phyloP scores from a whole-genome alignment of 2,797 vertebrate species.

The Babyrousa celebensis region DNA sequence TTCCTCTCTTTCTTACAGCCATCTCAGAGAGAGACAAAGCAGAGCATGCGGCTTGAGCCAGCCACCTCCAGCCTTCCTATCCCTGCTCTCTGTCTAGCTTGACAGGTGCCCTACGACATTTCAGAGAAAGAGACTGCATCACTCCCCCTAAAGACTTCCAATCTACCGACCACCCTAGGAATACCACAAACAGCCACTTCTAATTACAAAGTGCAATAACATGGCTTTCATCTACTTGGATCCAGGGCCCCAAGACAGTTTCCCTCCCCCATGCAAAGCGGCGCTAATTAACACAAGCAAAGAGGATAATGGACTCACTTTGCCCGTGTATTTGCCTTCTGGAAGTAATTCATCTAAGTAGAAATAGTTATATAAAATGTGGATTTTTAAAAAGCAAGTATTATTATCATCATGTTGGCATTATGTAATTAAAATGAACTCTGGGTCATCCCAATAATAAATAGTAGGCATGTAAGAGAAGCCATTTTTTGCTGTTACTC shows the following conservation, averaged over 20 bases:
- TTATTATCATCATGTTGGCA: conserved; percentile 62
- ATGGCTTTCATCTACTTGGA: conserved; percentile 66
- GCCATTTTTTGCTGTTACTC: conserved; percentile 24
- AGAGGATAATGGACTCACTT: conserved; percentile 59
- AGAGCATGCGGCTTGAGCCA: conserved; percentile 47
- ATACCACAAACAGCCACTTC: conserved; percentile 71
- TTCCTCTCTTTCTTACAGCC: conserved; percentile 74
- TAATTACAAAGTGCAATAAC: conserved; percentile 71
- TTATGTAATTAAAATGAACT: conserved; percentile 78
- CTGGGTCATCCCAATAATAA: conserved; percentile 68
- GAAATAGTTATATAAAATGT: conserved; percentile 74
- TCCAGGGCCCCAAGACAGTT: conserved; percentile 63
- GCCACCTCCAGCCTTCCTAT: background rate
- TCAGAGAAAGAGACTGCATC: conserved; percentile 50
- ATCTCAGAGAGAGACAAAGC: conserved; percentile 45
- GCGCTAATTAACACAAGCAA: conserved; percentile 73
- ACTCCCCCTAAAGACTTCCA: conserved; percentile 67
- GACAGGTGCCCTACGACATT: conserved; percentile 34
- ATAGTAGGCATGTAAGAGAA: conserved; percentile 17
- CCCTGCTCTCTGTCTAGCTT: background rate
- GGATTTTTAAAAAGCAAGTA: conserved; percentile 65
- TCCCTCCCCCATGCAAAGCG: conserved; percentile 60
- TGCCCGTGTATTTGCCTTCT: conserved; percentile 70
- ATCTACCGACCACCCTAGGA: conserved; percentile 69
- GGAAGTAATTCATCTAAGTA: conserved; percentile 76